Percentiles rank a stretch among this genome's conserved stretches.
These are phyloP conservation scores for Aleiodes alternator DNA, from an alignment of 2,888 invertebrate genomes.

Conservation along the genomic window DNA sequence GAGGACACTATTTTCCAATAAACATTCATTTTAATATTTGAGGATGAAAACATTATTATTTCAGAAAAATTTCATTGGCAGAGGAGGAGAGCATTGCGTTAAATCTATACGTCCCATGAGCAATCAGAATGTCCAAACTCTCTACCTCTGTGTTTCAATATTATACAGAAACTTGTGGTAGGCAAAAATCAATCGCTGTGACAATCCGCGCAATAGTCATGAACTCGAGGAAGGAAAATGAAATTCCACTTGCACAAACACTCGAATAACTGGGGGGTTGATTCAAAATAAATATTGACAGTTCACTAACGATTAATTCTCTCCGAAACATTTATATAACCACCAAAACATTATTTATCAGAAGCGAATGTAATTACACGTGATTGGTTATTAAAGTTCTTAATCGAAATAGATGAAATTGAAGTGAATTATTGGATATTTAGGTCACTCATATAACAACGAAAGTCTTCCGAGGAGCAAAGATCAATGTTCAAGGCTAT, in stretches of 20 bases:
- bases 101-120: not conserved
- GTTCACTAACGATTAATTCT: not conserved
- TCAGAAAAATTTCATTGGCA: not conserved
- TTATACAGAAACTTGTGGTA: not conserved
- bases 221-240: too few relatives aligned
- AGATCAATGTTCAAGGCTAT: slow-evolving; percentile 65
- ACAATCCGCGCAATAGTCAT: too few relatives aligned
- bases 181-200: too few relatives aligned
- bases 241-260: too few relatives aligned
- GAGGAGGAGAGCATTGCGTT: not conserved
- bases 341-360: slow-evolving; percentile 3
- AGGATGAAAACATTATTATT: not conserved
- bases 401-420: slow-evolving; percentile 10
- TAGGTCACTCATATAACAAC: slow-evolving; percentile 65
- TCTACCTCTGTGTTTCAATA: not conserved
- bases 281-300: too few relatives aligned
- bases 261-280: too few relatives aligned
- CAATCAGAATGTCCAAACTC: not conserved
- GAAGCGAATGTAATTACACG: slow-evolving; percentile 24
- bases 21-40: not conserved
- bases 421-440: slow-evolving; percentile 50
- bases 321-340: not conserved
- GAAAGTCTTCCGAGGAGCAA: slow-evolving; percentile 68
- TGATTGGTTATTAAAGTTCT: not conserved
- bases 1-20: not conserved